Evolutionary conservation across 2,888 invertebrate species (phyloP), one percentile per base, ranked within the genome.

Genomic region (Mayetiola destructor): DNA sequence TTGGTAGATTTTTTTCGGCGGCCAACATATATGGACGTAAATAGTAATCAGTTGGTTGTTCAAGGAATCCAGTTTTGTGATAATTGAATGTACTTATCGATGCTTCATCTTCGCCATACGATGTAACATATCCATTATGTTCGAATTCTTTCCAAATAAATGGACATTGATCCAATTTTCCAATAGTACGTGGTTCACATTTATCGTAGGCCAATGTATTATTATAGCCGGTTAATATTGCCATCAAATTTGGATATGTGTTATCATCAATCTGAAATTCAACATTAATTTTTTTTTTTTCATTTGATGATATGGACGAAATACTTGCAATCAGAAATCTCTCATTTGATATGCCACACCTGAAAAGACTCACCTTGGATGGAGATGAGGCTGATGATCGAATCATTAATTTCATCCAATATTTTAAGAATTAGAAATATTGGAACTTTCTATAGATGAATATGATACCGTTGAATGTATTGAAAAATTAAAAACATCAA

Each of bases 191-290:
- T 14, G 79, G 77, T 29, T 75, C 69, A 61, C 78, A 78, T 53
- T 75, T 67, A 1, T 68, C 63, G 54, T 77, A 73, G 14, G 80
- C 72, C 16, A 74, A 64, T 1, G 67, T 62, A 32, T 71, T 67
- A 59, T 73, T 79, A 61, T 78, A 75, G 1, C 92, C 93, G 0
- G 85, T 82, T 14, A 88, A 73, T 48, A 86, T 76, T 0, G 91
- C 88, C 78, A 91, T 84, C 55, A 94, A 71, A 70, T 94, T 95
- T 0, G 93, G 90, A 66, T 87, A 89, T 0, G 92, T 93, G 65
- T 93, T 93, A 66, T 92, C 92, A 8, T 82, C 89, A 60, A 88
- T 79, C 79, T 88, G n/a, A n/a, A n/a, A n/a, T n/a, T n/a, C n/a
- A n/a, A n/a, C n/a, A n/a, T n/a, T n/a, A n/a, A n/a, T n/a, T n/a